These are phyloP conservation scores for Rhagophthalmus giganteus DNA, from an alignment of 2,888 invertebrate genomes.

Conservation along the genomic window DNA sequence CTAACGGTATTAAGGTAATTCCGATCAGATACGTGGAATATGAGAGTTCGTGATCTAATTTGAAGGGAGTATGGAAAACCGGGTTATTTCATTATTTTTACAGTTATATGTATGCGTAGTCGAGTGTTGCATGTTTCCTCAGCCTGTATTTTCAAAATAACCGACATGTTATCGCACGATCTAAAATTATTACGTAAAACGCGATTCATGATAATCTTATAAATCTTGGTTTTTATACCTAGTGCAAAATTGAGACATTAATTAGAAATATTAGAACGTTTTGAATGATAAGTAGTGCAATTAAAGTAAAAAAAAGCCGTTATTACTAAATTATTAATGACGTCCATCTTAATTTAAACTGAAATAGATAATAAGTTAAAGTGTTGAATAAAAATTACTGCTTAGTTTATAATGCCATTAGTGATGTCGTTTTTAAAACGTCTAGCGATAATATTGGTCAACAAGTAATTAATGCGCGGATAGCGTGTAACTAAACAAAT, in stretches of 20 bases:
- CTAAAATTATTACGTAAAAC: conserved; percentile 44
- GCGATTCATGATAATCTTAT: conserved; percentile 40
- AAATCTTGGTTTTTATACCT: conserved; percentile 27
- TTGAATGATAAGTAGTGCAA: no score
- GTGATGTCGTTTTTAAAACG: conserved; percentile 12
- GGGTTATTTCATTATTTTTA: conserved; percentile 40
- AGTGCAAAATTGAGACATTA: conserved; percentile 26
- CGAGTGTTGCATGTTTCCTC: conserved; percentile 38
- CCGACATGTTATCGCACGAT: conserved; percentile 40
- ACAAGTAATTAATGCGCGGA: conserved; percentile 36
- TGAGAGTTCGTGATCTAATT: conserved; percentile 40
- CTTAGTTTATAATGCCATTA: no score
- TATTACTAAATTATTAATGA: conserved; percentile 2
- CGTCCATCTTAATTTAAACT: no score
- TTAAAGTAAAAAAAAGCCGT: no score
- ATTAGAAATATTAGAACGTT: background rate
- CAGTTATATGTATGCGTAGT: conserved; percentile 28
- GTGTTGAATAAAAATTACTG: background rate
- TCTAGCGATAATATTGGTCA: conserved; percentile 18
- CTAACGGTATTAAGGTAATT: conserved; percentile 22
- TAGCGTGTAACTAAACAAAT: conserved; percentile 38
- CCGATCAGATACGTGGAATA: conserved; percentile 34
- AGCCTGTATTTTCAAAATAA: conserved; percentile 41
- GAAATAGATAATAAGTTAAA: background rate
- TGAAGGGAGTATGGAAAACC: conserved; percentile 33